phyloP scores from a whole-genome alignment of 2,888 invertebrate genomes.

The Graphium colonna region DNA sequence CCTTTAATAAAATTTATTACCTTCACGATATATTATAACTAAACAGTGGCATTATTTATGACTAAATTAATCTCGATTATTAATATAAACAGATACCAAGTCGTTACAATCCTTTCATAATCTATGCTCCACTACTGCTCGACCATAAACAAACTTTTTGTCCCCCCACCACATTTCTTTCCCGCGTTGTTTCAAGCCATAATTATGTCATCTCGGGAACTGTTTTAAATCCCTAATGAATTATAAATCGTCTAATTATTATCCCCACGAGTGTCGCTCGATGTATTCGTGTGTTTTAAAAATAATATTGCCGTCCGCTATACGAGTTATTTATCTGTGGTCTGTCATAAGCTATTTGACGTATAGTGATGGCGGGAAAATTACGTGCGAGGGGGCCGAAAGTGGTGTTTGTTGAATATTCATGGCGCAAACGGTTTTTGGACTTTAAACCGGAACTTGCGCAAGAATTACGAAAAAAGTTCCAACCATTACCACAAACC shows the following conservation, averaged over 20 bases:
- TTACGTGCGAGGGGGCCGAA: slow-evolving; percentile 9
- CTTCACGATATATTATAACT: no score
- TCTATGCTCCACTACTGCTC: slow-evolving; percentile 24
- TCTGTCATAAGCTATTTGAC: slow-evolving; percentile 28
- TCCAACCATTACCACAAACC: not conserved
- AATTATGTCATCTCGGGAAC: slow-evolving; percentile 54
- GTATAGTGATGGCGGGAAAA: slow-evolving; percentile 14
- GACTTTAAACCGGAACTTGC: slow-evolving; percentile 10
- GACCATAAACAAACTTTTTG: slow-evolving; percentile 41
- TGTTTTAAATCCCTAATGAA: slow-evolving; percentile 49
- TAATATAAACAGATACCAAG: slow-evolving; percentile 2
- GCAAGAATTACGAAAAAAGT: slow-evolving; percentile 1
- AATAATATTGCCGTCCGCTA: slow-evolving; percentile 28
- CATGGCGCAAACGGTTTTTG: slow-evolving; percentile 16
- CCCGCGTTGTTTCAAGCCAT: slow-evolving; percentile 39
- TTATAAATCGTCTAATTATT: slow-evolving; percentile 56
- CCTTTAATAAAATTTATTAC: no score
- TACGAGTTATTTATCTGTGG: slow-evolving; percentile 28
- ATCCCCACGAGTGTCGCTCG: slow-evolving; percentile 43
- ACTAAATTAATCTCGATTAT: not conserved
- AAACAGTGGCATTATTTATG: no score
- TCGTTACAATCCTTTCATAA: not conserved
- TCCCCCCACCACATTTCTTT: slow-evolving; percentile 31
- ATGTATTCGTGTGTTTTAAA: slow-evolving; percentile 41
- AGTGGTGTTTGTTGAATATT: slow-evolving; percentile 18